A percentile compares a stretch with the other conserved stretches of the same genome.
These are phyloP conservation scores for Trypoxylon attenuatum DNA, from an alignment of 2,888 invertebrate genomes.

Conservation along the genomic window DNA sequence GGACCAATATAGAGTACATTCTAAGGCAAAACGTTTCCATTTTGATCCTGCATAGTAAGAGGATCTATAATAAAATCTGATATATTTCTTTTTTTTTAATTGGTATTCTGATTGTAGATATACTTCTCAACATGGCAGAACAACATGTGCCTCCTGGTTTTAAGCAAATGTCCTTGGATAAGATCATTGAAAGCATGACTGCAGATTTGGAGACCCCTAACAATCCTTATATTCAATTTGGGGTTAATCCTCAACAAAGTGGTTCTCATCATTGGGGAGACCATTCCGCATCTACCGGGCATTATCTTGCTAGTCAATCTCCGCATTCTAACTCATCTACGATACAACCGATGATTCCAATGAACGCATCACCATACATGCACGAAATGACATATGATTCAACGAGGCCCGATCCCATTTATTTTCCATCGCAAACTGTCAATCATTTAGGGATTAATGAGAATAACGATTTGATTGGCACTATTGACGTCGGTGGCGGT, in stretches of 20 bases:
- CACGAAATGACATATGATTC: constrained; percentile 59
- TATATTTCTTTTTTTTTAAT: constrained; percentile 1
- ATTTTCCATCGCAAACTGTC: constrained; percentile 67
- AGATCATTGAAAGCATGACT: constrained; percentile 79
- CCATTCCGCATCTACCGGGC: constrained; percentile 61
- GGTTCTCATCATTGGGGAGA: constrained; percentile 68
- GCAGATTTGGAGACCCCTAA: constrained; percentile 78
- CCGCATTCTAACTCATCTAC: constrained; percentile 44
- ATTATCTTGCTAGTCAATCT: constrained; percentile 56
- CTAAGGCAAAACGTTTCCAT: no score
- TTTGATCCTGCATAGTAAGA: no score
- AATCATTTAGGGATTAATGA: constrained; percentile 70
- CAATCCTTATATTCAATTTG: constrained; percentile 78
- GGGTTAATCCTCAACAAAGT: constrained; percentile 72
- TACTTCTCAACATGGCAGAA: constrained; percentile 58
- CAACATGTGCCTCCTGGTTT: constrained; percentile 63
- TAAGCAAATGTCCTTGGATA: constrained; percentile 74
- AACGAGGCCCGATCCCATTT: constrained; percentile 61
- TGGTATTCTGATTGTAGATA: constrained; percentile 24
- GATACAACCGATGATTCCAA: constrained; percentile 49
- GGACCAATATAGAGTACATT: no score
- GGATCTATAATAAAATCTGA: no score
- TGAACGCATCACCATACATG: constrained; percentile 60
- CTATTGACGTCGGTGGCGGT: constrained; percentile 73
- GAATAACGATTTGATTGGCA: constrained; percentile 70